A percentile compares a stretch with the other conserved stretches of the same genome.
Conservation (phyloP, 2,888 invertebrate genomes). For the Polydrusus cervinus region DNA sequence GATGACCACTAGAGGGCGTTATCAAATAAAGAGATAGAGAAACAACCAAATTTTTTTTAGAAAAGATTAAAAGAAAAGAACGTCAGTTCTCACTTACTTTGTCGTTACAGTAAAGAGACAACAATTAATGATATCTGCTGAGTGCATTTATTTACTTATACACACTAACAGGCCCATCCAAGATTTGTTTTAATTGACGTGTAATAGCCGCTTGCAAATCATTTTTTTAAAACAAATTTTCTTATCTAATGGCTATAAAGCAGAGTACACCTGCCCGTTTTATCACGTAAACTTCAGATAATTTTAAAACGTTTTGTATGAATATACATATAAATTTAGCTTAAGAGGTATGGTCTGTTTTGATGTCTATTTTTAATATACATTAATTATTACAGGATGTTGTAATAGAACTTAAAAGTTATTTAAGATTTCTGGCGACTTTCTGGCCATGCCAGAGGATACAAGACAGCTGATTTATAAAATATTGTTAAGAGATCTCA, state of each 20-base stretch:
- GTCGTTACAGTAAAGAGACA: too few relatives aligned
- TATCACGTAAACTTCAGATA: slow-evolving; percentile 13
- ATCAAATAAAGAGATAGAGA: too few relatives aligned
- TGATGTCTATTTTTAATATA: slow-evolving; percentile 17
- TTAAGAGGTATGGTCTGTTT: slow-evolving; percentile 18
- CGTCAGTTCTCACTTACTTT: too few relatives aligned
- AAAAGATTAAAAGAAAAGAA: too few relatives aligned
- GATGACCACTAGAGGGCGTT: too few relatives aligned
- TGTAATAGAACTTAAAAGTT: not conserved
- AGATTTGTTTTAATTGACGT: not conserved
- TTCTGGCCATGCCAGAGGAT: not conserved
- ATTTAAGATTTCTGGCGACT: not conserved
- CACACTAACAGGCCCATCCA: too few relatives aligned
- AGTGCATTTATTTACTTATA: too few relatives aligned
- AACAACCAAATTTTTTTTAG: too few relatives aligned
- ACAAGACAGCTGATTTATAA: not conserved
- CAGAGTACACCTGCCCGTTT: slow-evolving; percentile 5
- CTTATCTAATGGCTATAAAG: slow-evolving; percentile 2
- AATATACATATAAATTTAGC: slow-evolving; percentile 4
- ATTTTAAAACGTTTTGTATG: slow-evolving; percentile 1
- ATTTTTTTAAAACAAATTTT: slow-evolving; percentile 1
- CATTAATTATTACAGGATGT: slow-evolving; percentile 15
- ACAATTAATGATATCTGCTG: too few relatives aligned
- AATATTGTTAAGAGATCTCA: too few relatives aligned
- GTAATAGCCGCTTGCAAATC: not conserved